phyloP scores from a whole-genome alignment of 2,797 vertebrate genomes.

The Ibycter americanus region DNA sequence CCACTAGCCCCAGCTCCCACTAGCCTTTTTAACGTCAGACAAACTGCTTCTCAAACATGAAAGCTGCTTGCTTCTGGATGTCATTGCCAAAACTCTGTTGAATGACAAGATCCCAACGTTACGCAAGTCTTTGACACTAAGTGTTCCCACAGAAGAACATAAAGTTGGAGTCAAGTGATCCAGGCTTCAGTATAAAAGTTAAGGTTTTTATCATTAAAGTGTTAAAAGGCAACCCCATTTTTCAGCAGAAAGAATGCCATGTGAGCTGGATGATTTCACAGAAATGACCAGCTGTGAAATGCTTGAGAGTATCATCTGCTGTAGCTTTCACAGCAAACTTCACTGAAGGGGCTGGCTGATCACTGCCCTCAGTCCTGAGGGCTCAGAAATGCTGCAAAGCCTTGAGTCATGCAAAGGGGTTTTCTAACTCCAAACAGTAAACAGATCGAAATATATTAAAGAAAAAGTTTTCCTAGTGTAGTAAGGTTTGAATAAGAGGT shows the following conservation, averaged over 20 bases:
- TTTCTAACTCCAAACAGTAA: neutral
- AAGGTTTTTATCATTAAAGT: neutral
- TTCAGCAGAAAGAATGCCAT: neutral
- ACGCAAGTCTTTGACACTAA: neutral
- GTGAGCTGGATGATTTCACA: neutral
- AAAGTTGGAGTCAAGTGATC: neutral
- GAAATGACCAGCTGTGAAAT: neutral
- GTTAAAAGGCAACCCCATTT: neutral
- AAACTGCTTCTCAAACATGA: neutral
- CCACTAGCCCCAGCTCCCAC: neutral
- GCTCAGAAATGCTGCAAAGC: neutral
- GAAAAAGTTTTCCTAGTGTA: neutral
- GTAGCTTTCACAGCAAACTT: neutral
- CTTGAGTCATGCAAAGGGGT: neutral
- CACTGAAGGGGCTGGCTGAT: neutral
- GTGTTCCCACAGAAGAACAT: neutral
- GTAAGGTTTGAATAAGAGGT: neutral
- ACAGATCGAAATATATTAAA: neutral
- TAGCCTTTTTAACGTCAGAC: neutral
- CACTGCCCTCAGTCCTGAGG: neutral
- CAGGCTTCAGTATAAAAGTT: neutral
- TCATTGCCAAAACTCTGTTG: neutral
- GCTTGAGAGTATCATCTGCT: neutral
- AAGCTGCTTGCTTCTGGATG: neutral
- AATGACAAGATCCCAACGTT: rapidly evolving